A percentile compares a stretch with the other conserved stretches of the same genome.
These are phyloP conservation scores for Belgica antarctica DNA, from an alignment of 2,888 invertebrate genomes.

Conservation along the genomic window DNA sequence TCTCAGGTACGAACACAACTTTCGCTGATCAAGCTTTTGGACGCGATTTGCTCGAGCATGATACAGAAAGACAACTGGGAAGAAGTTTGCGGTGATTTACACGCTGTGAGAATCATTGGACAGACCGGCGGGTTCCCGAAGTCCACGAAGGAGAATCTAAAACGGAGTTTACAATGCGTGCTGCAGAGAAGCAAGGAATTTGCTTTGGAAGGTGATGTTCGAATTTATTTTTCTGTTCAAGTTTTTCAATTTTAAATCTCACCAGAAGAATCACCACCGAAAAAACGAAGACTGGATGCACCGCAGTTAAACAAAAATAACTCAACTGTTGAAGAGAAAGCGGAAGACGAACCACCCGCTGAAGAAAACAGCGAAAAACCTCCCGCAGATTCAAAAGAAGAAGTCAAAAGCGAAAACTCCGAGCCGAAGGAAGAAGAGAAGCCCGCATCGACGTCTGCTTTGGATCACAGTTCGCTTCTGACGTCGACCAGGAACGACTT, in stretches of 20 bases:
- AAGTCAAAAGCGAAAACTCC: not conserved
- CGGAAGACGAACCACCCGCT: not conserved
- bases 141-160: conserved; percentile 53
- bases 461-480: not conserved
- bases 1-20: conserved; percentile 52
- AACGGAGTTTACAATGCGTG: conserved; percentile 51
- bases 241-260: not conserved
- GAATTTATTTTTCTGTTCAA: conserved; percentile 44
- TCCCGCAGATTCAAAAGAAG: not conserved
- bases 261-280: conserved; percentile 45
- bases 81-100: conserved; percentile 55
- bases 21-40: conserved; percentile 54
- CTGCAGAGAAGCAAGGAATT: conserved; percentile 44
- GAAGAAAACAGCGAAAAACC: not conserved
- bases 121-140: conserved; percentile 54
- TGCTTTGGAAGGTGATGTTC: conserved; percentile 44
- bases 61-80: conserved; percentile 55
- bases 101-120: conserved; percentile 55
- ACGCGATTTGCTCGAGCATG: conserved; percentile 54
- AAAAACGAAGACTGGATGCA: conserved; percentile 44
- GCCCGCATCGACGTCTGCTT: not conserved
- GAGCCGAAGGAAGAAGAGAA: not conserved
- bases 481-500: conserved; percentile 25
- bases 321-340: not conserved
- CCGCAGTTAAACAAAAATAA: not conserved